Percentiles rank a stretch among this genome's conserved stretches.
These are phyloP conservation scores for Zenarchopterus dispar DNA, from an alignment of 2,797 vertebrate genomes.

Conservation along the genomic window DNA sequence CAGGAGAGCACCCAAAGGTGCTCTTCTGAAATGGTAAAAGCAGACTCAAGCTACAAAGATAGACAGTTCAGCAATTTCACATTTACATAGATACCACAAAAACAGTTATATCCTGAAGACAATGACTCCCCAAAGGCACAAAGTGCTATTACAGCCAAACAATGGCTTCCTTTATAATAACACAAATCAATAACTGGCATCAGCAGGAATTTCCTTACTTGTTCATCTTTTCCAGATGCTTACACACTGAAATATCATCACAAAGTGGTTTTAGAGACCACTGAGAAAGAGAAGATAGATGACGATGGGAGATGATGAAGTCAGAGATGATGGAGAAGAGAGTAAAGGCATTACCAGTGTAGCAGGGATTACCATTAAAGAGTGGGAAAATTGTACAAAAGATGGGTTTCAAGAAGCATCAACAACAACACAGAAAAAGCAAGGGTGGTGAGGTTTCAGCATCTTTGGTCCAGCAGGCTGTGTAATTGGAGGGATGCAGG, in stretches of 20 bases:
- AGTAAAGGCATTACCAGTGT: constrained; percentile 10
- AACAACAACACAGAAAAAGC: background rate
- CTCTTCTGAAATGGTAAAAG: constrained; percentile 49
- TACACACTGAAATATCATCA: constrained; percentile 58
- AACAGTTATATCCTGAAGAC: constrained; percentile 29
- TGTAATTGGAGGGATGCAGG: constrained; percentile 39
- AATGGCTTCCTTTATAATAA: constrained; percentile 77
- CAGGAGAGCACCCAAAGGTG: constrained; percentile 44
- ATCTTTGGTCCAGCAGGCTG: constrained; percentile 26
- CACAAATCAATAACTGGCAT: constrained; percentile 76
- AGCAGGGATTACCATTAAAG: constrained; percentile 35
- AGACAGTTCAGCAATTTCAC: constrained; percentile 34
- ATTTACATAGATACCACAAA: constrained; percentile 41
- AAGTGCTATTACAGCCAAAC: constrained; percentile 60
- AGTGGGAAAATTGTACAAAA: constrained; percentile 29
- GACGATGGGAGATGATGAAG: constrained; percentile 48
- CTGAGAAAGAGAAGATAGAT: constrained; percentile 39
- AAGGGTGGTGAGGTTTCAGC: constrained; percentile 7
- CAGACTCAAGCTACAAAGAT: constrained; percentile 23
- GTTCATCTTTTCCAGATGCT: constrained; percentile 76
- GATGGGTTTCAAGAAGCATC: constrained; percentile 28
- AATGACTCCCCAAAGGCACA: constrained; percentile 46
- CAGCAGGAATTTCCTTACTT: constrained; percentile 44
- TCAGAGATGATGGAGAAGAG: constrained; percentile 35
- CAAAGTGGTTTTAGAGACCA: constrained; percentile 43